These are phyloP conservation scores for Lydus trimaculatus DNA, from an alignment of 2,888 invertebrate genomes.

Conservation along the genomic window DNA sequence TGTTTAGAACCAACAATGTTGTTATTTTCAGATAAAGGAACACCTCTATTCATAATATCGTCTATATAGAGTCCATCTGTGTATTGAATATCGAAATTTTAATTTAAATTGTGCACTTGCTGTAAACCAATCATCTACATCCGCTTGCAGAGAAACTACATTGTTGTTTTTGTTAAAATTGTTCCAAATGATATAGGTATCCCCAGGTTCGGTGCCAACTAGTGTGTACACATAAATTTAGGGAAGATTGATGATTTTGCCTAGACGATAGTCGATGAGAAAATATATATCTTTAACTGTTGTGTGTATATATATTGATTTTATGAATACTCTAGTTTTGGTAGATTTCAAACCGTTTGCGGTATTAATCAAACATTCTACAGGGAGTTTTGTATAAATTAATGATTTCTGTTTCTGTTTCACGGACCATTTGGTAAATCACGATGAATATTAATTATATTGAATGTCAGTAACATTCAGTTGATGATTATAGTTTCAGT, in stretches of 20 bases:
- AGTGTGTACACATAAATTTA: neutral
- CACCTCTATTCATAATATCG: neutral
- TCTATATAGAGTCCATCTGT: too few species aligned
- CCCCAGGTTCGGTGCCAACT: neutral
- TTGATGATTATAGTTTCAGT: slow-evolving; percentile 20
- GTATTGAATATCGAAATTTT: neutral
- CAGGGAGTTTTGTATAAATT: slow-evolving; percentile 28
- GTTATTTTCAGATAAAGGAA: slow-evolving; percentile 6
- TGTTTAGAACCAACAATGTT: slow-evolving; percentile 15
- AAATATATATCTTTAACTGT: neutral
- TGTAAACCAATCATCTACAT: neutral
- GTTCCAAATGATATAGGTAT: neutral
- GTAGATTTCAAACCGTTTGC: neutral
- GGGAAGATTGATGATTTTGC: neutral
- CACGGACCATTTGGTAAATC: too few species aligned
- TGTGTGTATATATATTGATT: neutral
- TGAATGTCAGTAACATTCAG: too few species aligned
- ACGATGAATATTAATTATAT: too few species aligned
- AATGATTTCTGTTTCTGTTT: slow-evolving; percentile 33
- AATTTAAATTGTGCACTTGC: neutral
- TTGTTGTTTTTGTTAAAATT: neutral
- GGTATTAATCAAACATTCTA: slow-evolving; percentile 32
- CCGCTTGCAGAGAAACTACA: neutral
- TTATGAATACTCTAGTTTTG: neutral
- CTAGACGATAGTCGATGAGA: neutral